phyloP scores from a whole-genome alignment of 2,113 vertebrate genomes.

The Ascaphus truei region DNA sequence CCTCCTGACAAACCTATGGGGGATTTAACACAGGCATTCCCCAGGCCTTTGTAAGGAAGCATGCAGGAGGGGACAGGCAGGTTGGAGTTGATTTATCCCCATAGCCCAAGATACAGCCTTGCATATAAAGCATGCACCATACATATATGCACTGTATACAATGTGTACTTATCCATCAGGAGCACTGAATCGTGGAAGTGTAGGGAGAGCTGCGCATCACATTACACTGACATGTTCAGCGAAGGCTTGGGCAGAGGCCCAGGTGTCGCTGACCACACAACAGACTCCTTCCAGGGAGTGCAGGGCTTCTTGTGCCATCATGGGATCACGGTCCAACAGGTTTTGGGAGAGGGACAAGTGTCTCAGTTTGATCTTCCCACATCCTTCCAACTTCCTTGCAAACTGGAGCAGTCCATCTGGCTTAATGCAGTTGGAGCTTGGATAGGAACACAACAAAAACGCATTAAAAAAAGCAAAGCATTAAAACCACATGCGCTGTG shows the following conservation, averaged over 20 bases:
- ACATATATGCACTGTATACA: too few species aligned
- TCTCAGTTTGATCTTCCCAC: constrained; percentile 55
- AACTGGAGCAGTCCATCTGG: constrained; percentile 82
- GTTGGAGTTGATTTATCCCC: neutral
- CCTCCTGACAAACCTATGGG: too few species aligned
- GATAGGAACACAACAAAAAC: neutral
- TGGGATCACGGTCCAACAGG: constrained; percentile 77
- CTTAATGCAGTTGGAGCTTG: constrained; percentile 85
- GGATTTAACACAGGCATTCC: too few species aligned
- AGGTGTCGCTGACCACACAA: constrained; percentile 62
- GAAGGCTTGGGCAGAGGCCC: constrained; percentile 78
- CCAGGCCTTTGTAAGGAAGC: neutral
- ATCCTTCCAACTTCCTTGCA: constrained; percentile 59
- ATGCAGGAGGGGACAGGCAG: neutral
- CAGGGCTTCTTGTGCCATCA: constrained; percentile 68
- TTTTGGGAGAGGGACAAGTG: constrained; percentile 79
- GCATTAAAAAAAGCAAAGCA: too few species aligned
- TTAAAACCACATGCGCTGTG: too few species aligned
- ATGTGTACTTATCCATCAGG: neutral
- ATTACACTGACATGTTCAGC: constrained; percentile 85
- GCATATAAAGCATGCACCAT: neutral
- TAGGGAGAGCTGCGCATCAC: constrained; percentile 53
- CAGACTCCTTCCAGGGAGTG: constrained; percentile 63
- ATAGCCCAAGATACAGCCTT: neutral
- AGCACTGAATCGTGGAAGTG: too few species aligned